Base-by-base conservation (phyloP, 2,888 invertebrate species). In the Lasioglossum pauxillum region DNA sequence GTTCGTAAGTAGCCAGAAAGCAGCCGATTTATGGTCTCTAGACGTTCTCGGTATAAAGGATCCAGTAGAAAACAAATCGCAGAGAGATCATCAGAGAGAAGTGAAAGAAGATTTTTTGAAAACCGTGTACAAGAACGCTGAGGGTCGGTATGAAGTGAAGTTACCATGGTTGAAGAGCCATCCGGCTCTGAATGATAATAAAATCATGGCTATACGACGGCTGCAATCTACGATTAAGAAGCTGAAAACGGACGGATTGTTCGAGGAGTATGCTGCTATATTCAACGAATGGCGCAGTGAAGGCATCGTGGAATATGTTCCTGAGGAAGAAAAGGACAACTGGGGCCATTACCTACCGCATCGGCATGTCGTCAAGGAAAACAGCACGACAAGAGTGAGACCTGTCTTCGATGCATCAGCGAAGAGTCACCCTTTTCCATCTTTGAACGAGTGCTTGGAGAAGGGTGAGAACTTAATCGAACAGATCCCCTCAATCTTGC, bases 391-490 rank as follows among this genome's bases (percentile, higher is more conserved):
- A 7, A 7, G 12, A 44, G 57, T 75, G 41, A 23, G 80, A 23
- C 80, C 71, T 1, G 57, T 81, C 7, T 75, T 71, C 31, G 60
- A 75, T 27, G 71, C 75, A 27, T 81, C 75, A 2, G 80, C 75
- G 3, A 31, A 19, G 16, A 53, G 31, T 5, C 4, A 27, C 1
- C 7, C 12, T 8, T 38, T 14, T 10, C 80, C 75, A 5, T 75
- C 80, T 38, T 38, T 80, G 2, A 82, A 77, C 27, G 23, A 75
- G 14, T 82, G 82, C 41, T 38, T 73, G 5, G 78, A 83, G 19
- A 83, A 78, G 23, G 78, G 82, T 12, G 75, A 78, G 1, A 83
- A 83, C 46, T 19, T 77, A 0, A 77, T 77, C 5, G 82, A 82
- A 7, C n/a, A 73, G 12, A 27, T 77, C 0, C 67, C 73, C 0